Base-by-base conservation (phyloP, 1,140 invertebrate species). In the Branchinecta lynchi region DNA sequence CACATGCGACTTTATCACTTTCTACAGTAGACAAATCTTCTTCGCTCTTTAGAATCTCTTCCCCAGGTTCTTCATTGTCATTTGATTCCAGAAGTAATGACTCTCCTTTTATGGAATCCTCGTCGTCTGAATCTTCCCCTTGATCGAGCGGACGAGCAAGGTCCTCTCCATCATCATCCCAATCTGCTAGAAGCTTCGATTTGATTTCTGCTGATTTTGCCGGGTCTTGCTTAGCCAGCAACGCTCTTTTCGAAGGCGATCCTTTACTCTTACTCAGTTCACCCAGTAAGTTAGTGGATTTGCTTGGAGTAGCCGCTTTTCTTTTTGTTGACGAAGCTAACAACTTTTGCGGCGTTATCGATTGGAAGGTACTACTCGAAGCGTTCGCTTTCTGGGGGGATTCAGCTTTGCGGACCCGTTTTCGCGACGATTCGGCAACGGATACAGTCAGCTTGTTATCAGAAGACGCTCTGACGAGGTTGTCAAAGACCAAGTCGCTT, bases 191-290 rank as follows among this genome's bases (percentile, higher is more conserved):
- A 60, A 60, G 51, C 51, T 60, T 60, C 12, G 51, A 60, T 60
- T 60, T 60, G 17, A 60, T 60, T 6, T 60, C 51, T 3, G 12
- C 51, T 20, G 51, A 60, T 15, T 20, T 60, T 12, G 17, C 51
- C 12, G 17, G 12, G 5, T 32, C 32, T 32, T 32, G 32, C 17
- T 60, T 60, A 3, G 12, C 17, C 51, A 15, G 51, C 12, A 60
- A 20, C 12, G 51, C 51, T 60, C 51, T 60, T 60, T 60, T 60
- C 12, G 51, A 60, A 12, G 51, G 51, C 51, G 51, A 60, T 60
- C 17, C 17, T 60, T 60, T 60, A 20, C 12, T 60, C 32, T 32
- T 32, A 60, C 51, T 60, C 12, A 15, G 17, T 60, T 60, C 51
- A 3, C 12, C 51, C 51, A 60, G 17, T 15, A 60, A 20, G 51